Evolutionary conservation across 1,140 invertebrate genomes (phyloP), one percentile per base, ranked within the genome.

Genomic region (Carcinoscorpius rotundicauda): DNA sequence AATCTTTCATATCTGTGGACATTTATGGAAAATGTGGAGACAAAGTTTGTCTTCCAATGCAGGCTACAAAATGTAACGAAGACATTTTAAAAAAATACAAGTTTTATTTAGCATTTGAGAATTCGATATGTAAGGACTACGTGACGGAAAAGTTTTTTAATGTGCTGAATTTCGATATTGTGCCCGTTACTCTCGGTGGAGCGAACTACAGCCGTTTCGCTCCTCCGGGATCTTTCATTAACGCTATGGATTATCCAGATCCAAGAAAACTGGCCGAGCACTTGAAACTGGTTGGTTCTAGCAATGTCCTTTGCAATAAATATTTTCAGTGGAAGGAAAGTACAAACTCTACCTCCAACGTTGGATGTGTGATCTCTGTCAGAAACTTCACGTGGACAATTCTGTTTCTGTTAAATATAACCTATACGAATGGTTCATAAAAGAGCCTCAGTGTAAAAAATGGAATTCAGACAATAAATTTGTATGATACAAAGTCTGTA

Each of bases 21-120:
- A 76, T 81, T 55, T 82, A 76, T 67, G 81, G 81, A 48, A 68
- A 66, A 0, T 83, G 81, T 71, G 81, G 81, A 5, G 64, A 63
- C 29, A 57, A 71, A 3, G 62, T 64, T 4, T 71, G 76, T 61
- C 69, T 72, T 4, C 64, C 70, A 4, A 57, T 59, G 6, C 49
- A 64, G 4, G 48, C 60, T 1, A 49, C 61, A 5, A 60, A 70
- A 6, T 76, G 73, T 58, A 66, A 68, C 58, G 52, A 63, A 51
- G 11, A 67, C 50, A 48, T 69, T 9, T 57, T 58, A 0, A 63
- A 66, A 50, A 69, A 64, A 48, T 77, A 79, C 68, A 69, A 71
- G 55, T 78, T 78, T 65, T 78, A 78, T 67, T 66, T 78, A 5
- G 70, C 77, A 0, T 73, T 78, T 6, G 76, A 79, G 61, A 78